Base-by-base conservation (phyloP, 2,797 vertebrate genomes). In the Moxostoma hubbsi region DNA sequence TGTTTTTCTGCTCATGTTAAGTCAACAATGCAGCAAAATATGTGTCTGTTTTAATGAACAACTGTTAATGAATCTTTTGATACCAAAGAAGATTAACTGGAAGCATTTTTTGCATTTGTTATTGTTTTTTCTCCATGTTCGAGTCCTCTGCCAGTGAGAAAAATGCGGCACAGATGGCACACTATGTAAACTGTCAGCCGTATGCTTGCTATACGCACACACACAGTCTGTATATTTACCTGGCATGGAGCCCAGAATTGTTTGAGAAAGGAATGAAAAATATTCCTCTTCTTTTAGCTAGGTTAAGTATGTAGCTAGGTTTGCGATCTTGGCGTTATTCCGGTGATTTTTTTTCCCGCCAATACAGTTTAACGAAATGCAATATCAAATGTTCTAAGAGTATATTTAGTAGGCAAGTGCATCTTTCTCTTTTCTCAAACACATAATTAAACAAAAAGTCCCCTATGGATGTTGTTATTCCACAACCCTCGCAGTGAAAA, bases 161-260 rank as follows among this genome's bases (percentile, higher is more conserved):
- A 70, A 84, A 80, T 67, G 57, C 68, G 18, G 82, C 81, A 71
- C 85, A 86, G 85, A 86, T 86, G 85, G 85, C 77, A 68, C 51
- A 76, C 69, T 64, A 80, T 73, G 80, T 59, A 68, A 79, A 83
- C 75, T 81, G 85, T 85, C 81, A 83, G 85, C 73, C 79, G 65
- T 81, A 82, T 81, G 85, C 73, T 75, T 67, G 81, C 78, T 81
- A 84, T 70, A 80, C 61, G 81, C 79, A 83, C 76, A 9, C 64
- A 59, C 58, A 47, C 79, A 58, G 62, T 64, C 64, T 81, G 71
- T 82, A 75, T 86, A 83, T 85, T 84, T 77, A 79, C 67, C 82
- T 83, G 87, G 85, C 83, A 77, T 36, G n/a, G 24, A 13, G 81
- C 83, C 85, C 72, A 54, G 81, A 79, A 80, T 85, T 81, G 79